Evolutionary conservation across 2,888 invertebrate genomes (phyloP).

Genomic region (Yponomeuta malinellus): DNA sequence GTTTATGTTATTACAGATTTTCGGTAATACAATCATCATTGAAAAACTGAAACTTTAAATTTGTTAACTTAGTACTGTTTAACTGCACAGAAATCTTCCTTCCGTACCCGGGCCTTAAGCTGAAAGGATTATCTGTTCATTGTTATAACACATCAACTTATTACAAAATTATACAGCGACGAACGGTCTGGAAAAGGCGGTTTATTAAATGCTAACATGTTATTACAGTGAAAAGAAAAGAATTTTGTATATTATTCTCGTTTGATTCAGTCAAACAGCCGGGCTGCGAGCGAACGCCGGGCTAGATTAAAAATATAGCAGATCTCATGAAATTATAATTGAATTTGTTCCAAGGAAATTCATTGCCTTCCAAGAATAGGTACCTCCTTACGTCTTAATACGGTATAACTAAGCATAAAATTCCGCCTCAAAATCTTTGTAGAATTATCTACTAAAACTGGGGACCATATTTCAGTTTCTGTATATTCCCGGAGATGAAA

Average conservation of each 20-base stretch:
- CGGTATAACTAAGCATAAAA: no score
- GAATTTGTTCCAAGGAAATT: slow-evolving; percentile 52
- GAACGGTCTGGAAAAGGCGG: background rate
- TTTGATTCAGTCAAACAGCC: slow-evolving; percentile 11
- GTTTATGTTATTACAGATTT: no score
- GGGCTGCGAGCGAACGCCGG: slow-evolving; percentile 20
- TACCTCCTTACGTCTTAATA: slow-evolving; percentile 25
- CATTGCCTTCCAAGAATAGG: slow-evolving; percentile 32
- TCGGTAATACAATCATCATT: no score
- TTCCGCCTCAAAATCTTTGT: no score
- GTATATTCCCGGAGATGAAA: no score
- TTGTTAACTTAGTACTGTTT: no score
- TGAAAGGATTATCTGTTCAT: background rate
- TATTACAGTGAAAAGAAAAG: slow-evolving; percentile 2
- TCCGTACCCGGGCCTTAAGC: background rate
- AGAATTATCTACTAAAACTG: no score
- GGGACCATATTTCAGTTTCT: no score
- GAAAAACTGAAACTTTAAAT: no score
- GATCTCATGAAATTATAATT: slow-evolving; percentile 70
- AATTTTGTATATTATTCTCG: slow-evolving; percentile 14
- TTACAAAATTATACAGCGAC: background rate
- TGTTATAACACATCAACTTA: background rate
- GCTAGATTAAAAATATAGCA: slow-evolving; percentile 56
- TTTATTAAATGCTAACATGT: slow-evolving; percentile 5
- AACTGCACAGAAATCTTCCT: no score